phyloP scores from a whole-genome alignment of 2,888 invertebrate species.

The Leucoptera coffeella region DNA sequence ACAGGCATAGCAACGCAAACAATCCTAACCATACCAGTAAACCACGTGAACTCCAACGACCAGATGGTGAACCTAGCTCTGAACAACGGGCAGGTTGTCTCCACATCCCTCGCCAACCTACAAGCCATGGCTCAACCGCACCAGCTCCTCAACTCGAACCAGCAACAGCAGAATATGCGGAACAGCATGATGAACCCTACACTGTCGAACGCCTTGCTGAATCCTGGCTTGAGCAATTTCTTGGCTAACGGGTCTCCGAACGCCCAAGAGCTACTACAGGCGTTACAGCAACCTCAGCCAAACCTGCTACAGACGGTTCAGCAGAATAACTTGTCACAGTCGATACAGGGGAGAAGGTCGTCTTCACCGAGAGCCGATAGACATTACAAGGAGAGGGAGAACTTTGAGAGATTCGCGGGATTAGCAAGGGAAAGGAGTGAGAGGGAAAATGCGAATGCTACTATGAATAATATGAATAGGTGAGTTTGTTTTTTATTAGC shows the following conservation, averaged over 20 bases:
- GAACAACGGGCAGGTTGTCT: slow-evolving; percentile 80
- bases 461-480: slow-evolving; percentile 64
- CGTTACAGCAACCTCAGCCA: slow-evolving; percentile 60
- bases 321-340: slow-evolving; percentile 31
- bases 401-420: slow-evolving; percentile 32
- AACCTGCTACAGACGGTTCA: slow-evolving; percentile 44
- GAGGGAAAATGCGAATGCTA: slow-evolving; percentile 47
- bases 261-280: slow-evolving; percentile 69
- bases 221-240: slow-evolving; percentile 65
- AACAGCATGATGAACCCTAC: slow-evolving; percentile 54
- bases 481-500: slow-evolving; percentile 16
- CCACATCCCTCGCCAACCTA: slow-evolving; percentile 74
- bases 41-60: slow-evolving; percentile 73
- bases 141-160: slow-evolving; percentile 57
- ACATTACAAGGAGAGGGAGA: slow-evolving; percentile 46
- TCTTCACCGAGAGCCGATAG: slow-evolving; percentile 39
- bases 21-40: slow-evolving; percentile 90
- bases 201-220: slow-evolving; percentile 63
- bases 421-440: slow-evolving; percentile 47
- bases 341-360: slow-evolving; percentile 42
- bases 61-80: slow-evolving; percentile 75
- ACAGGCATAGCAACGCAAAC: slow-evolving; percentile 92
- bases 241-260: slow-evolving; percentile 63
- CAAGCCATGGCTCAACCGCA: slow-evolving; percentile 72
- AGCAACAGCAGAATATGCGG: slow-evolving; percentile 35